Percentiles rank a stretch among this genome's conserved stretches.
phyloP scores from a whole-genome alignment of 2,797 vertebrate species.

The Coreius guichenoti region DNA sequence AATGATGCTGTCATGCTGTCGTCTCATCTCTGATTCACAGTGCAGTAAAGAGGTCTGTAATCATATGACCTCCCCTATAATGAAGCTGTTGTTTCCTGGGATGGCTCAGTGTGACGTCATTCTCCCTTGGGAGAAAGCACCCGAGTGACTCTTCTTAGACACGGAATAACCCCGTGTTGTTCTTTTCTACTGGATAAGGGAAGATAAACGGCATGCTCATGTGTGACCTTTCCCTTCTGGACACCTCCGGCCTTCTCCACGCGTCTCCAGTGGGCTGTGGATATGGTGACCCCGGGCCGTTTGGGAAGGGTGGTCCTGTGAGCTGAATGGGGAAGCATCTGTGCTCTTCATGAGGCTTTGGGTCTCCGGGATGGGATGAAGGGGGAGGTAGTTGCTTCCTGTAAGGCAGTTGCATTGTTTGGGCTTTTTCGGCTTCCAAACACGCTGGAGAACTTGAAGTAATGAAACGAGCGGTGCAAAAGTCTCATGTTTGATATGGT shows the following conservation, averaged over 20 bases:
- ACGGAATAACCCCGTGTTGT: not conserved
- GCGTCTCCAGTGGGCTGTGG: conserved; percentile 27
- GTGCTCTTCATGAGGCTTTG: conserved; percentile 48
- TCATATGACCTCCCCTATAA: conserved; percentile 63
- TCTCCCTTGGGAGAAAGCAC: conserved; percentile 9
- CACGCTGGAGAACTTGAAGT: not conserved
- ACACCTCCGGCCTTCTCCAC: conserved; percentile 28
- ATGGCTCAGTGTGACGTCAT: conserved; percentile 39
- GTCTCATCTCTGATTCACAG: conserved; percentile 53
- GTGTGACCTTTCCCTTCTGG: conserved; percentile 43
- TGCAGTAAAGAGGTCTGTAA: conserved; percentile 24
- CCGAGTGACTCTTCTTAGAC: conserved; percentile 13
- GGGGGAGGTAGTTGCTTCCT: conserved; percentile 52
- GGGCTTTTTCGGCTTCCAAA: conserved; percentile 30
- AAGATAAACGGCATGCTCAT: conserved; percentile 20
- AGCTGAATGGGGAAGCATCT: conserved; percentile 58
- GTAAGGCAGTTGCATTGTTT: conserved; percentile 49
- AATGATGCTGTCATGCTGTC: not conserved
- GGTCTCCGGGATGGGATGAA: conserved; percentile 40
- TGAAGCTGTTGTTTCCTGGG: conserved; percentile 58
- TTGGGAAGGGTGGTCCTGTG: conserved; percentile 34
- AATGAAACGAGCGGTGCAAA: not conserved
- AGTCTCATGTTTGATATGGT: not conserved
- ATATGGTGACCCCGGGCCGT: conserved; percentile 19
- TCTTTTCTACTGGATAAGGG: conserved; percentile 24